Evolutionary conservation across 2,888 invertebrate species (phyloP).

Genomic region (Dasypolia templi): DNA sequence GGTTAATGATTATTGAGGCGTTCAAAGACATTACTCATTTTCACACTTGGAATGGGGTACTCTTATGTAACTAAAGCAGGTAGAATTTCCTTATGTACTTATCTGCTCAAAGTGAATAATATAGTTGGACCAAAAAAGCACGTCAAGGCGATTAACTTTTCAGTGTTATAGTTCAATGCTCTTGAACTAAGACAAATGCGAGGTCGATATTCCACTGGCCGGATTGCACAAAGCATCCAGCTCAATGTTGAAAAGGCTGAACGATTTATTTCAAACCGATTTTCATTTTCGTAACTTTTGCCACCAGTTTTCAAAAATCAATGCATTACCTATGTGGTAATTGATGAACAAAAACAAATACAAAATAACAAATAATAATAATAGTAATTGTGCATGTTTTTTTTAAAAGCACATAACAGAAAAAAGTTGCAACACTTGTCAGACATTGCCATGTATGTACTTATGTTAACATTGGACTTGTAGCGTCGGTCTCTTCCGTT

Average conservation of each 20-base stretch:
- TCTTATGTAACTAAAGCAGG: background rate
- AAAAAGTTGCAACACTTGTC: slow-evolving; percentile 5
- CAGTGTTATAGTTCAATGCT: slow-evolving; percentile 41
- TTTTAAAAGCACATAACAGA: background rate
- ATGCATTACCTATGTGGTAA: background rate
- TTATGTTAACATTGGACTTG: slow-evolving; percentile 23
- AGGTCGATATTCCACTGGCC: slow-evolving; percentile 27
- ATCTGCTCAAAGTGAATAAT: too few species aligned
- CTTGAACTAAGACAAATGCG: slow-evolving; percentile 33
- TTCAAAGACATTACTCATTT: background rate
- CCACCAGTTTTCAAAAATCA: background rate
- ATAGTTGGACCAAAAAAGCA: slow-evolving; percentile 3
- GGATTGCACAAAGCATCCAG: background rate
- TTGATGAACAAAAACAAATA: background rate
- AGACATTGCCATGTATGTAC: slow-evolving; percentile 8
- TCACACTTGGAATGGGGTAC: background rate
- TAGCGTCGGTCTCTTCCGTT: slow-evolving; percentile 75
- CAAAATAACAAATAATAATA: background rate
- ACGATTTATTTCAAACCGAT: background rate
- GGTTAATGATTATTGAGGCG: slow-evolving; percentile 6
- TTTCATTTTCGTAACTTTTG: background rate
- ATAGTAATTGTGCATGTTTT: background rate
- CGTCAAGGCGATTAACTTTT: slow-evolving; percentile 1
- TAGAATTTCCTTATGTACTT: background rate
- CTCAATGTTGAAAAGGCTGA: background rate